Evolutionary conservation across 2,113 vertebrate genomes (phyloP).

Genomic region (Jacana jacana): DNA sequence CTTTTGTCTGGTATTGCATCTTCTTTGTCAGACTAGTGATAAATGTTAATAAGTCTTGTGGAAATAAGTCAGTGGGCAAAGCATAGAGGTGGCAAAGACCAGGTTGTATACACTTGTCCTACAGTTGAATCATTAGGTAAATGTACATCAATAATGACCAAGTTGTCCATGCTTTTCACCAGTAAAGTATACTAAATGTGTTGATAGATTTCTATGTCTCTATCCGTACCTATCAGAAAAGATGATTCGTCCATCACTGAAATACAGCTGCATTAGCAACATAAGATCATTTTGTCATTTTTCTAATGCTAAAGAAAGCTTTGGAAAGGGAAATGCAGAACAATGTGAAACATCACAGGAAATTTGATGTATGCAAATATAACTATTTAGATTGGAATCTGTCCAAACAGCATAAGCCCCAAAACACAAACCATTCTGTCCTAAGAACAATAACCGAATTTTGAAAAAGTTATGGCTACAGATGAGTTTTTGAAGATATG

Average conservation of each 20-base stretch:
- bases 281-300: not conserved
- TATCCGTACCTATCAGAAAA: not conserved
- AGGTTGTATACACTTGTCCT: not conserved
- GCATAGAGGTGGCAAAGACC: rapidly evolving
- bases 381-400: not conserved
- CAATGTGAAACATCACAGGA: not conserved
- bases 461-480: not conserved
- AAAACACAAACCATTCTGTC: not conserved
- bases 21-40: not conserved
- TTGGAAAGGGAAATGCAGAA: not conserved
- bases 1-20: not conserved
- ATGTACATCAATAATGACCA: not conserved
- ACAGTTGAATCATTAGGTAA: not conserved
- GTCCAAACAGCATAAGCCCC: not conserved
- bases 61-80: not conserved
- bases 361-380: not conserved
- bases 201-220: not conserved
- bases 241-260: not conserved
- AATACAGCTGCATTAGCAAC: not conserved
- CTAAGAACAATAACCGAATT: not conserved
- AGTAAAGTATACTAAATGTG: not conserved
- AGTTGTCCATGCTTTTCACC: not conserved
- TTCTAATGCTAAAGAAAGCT: not conserved
- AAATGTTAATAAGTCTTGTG: not conserved
- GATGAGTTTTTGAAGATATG: not conserved